Conservation (phyloP, 2,888 invertebrate species). For the Leptopterna dolabrata region DNA sequence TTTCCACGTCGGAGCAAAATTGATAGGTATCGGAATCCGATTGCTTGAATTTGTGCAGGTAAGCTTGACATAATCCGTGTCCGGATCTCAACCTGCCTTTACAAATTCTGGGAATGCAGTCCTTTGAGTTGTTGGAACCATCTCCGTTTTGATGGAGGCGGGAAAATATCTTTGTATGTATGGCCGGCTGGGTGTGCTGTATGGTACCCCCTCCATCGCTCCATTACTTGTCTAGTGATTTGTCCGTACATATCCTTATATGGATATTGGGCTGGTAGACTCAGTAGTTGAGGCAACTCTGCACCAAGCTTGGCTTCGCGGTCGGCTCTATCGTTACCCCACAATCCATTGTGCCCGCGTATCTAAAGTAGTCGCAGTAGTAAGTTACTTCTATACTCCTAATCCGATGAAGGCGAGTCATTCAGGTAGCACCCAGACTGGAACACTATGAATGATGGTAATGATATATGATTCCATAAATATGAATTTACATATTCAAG, state of each 20-base stretch:
- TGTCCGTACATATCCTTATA: neutral
- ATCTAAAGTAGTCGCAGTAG: no score
- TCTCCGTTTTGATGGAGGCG: neutral
- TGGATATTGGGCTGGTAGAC: no score
- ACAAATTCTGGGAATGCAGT: neutral
- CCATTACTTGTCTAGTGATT: neutral
- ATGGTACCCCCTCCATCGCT: neutral
- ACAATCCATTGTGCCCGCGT: no score
- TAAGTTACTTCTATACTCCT: no score
- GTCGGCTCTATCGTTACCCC: no score
- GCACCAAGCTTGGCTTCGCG: no score
- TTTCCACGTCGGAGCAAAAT: neutral
- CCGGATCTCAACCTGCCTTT: neutral
- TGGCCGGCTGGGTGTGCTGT: neutral
- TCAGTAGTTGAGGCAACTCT: no score
- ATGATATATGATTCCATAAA: no score
- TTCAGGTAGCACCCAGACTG: no score
- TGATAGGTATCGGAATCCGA: neutral
- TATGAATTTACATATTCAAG: no score
- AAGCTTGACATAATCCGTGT: neutral
- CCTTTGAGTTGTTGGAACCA: neutral
- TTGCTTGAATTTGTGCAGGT: neutral
- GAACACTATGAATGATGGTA: no score
- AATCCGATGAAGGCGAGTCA: no score
- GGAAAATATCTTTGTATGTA: neutral